A percentile compares a stretch with the other conserved stretches of the same genome.
These are phyloP conservation scores for Micrastur ruficollis DNA, from an alignment of 2,797 vertebrate species.

Conservation along the genomic window DNA sequence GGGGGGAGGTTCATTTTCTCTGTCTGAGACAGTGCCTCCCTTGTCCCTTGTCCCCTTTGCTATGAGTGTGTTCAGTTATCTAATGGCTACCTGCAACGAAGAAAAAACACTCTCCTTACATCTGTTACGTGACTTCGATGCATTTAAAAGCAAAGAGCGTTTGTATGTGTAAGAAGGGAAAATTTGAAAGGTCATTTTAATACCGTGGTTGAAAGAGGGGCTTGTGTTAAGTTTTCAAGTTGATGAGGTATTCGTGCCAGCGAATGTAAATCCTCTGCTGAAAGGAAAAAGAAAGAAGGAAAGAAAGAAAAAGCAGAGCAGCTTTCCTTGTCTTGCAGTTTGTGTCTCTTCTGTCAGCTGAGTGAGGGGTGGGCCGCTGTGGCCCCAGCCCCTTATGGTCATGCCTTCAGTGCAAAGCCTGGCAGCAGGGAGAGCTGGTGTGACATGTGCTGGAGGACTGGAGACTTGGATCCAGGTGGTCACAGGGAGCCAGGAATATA, in stretches of 20 bases:
- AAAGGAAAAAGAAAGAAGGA: neutral
- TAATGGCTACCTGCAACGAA: neutral
- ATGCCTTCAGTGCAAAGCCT: no score
- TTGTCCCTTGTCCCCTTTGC: neutral
- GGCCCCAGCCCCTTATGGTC: neutral
- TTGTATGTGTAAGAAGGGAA: neutral
- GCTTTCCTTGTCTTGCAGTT: neutral
- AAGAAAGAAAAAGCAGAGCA: neutral
- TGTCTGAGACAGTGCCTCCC: neutral
- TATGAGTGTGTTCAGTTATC: neutral
- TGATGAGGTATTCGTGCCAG: neutral
- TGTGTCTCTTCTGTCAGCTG: neutral
- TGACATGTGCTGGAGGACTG: neutral
- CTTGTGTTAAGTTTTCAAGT: neutral
- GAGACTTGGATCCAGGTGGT: neutral
- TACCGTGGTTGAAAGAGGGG: neutral
- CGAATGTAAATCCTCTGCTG: no score
- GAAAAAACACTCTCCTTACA: neutral
- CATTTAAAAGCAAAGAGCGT: neutral
- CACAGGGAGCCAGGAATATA: neutral
- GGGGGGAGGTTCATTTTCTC: neutral
- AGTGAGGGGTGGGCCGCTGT: neutral
- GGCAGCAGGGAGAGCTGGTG: no score
- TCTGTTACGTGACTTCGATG: neutral
- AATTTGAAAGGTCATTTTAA: neutral